Evolutionary conservation across 2,888 invertebrate genomes (phyloP).

Genomic region (Tanaodytes sp.): DNA sequence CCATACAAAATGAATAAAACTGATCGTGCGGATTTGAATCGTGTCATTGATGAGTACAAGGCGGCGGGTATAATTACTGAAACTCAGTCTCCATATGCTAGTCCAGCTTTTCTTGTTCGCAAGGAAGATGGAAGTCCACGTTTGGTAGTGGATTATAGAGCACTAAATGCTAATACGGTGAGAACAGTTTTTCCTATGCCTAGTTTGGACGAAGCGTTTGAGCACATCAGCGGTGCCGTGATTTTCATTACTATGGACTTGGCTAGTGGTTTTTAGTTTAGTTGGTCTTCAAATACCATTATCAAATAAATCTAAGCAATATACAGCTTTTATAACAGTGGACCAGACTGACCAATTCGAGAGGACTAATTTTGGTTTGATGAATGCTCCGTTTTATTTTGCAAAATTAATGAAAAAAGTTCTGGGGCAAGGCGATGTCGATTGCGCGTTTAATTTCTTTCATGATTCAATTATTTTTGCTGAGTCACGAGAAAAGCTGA

Average conservation of each 20-base stretch:
- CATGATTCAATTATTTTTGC: background rate
- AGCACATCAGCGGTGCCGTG: background rate
- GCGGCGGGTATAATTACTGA: conserved; percentile 9
- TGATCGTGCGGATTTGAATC: conserved; percentile 20
- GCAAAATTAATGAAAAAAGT: background rate
- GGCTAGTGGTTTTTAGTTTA: background rate
- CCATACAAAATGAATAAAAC: conserved; percentile 33
- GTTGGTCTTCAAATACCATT: conserved; percentile 5
- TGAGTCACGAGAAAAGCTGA: background rate
- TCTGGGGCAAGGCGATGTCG: background rate
- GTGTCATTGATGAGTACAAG: conserved; percentile 12
- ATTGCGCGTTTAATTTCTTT: background rate
- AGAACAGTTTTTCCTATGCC: conserved; percentile 3
- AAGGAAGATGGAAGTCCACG: conserved; percentile 10
- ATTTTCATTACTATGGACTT: conserved; percentile 1
- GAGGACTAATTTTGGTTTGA: conserved; percentile 1
- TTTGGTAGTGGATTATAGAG: conserved; percentile 15
- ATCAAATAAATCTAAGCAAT: background rate
- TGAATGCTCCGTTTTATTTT: background rate
- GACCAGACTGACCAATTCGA: conserved; percentile 4
- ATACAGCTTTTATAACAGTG: conserved; percentile 1
- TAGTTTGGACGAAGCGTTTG: background rate
- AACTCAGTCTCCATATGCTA: conserved; percentile 6
- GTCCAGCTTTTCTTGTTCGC: conserved; percentile 15
- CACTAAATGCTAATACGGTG: conserved; percentile 1